These are phyloP conservation scores for Pandion haliaetus DNA, from an alignment of 2,113 vertebrate genomes.

Conservation along the genomic window DNA sequence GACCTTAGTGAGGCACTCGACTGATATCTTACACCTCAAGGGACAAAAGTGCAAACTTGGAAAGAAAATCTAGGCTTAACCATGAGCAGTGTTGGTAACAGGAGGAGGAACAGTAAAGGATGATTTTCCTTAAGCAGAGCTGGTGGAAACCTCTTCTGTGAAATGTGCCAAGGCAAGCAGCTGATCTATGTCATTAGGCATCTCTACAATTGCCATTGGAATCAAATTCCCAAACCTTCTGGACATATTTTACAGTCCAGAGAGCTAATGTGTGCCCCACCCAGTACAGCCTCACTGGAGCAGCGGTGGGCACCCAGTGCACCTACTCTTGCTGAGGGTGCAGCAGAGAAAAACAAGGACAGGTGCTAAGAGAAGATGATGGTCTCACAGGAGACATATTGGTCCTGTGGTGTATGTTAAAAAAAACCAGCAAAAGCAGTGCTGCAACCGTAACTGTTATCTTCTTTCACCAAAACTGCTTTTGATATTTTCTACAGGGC, in stretches of 20 bases:
- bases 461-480: background rate
- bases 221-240: background rate
- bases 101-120: background rate
- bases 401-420: background rate
- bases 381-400: background rate
- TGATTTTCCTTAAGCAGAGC: background rate
- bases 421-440: background rate
- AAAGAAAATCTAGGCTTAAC: background rate
- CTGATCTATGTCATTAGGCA: background rate
- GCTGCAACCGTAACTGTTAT: background rate
- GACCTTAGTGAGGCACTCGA: background rate
- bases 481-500: background rate
- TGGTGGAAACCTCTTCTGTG: background rate
- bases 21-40: background rate
- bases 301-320: background rate
- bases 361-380: background rate
- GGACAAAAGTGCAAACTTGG: background rate
- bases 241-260: background rate
- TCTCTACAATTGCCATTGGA: background rate
- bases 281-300: background rate
- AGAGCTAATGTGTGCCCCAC: background rate
- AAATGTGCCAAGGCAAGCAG: conserved; percentile 11
- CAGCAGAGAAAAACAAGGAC: background rate
- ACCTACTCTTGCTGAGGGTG: background rate
- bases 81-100: background rate